Base-by-base conservation (phyloP, 1,140 invertebrate species). In the Pseudachorutes palmiensis region DNA sequence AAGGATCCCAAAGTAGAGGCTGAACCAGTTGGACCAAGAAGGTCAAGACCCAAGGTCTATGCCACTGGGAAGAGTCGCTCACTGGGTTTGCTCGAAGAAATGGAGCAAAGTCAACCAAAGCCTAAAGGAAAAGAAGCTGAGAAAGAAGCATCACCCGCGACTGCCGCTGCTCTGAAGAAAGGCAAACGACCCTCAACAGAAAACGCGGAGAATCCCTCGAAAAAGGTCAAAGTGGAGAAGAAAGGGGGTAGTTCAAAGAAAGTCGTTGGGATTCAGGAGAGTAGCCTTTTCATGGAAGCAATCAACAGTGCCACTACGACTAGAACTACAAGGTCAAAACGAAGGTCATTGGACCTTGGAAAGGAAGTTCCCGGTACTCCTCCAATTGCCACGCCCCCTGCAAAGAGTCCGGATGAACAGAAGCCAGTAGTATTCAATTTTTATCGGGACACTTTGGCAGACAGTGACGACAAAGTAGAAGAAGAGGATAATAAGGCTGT, bases 211-310 rank as follows among this genome's bases (percentile, higher is more conserved):
- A 83, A 72, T 81, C 79, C 65, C 57, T 82, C 79, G 75, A 31
- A 32, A 30, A 61, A 69, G 41, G 58, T 62, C 65, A 57, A 69
- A 61, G 30, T 31, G 49, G 60, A 69, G 49, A 63, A 76, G 75
- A 12, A 80, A 78, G 68, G 76, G 78, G 36, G 80, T 75, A 72
- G 75, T 77, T 64, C 78, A 77, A 72, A 79, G 33, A 63, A 63
- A 32, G 61, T 63, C 36, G 41, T 63, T 48, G 82, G 85, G 79
- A 79, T 89, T 66, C 87, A 92, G 78, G 92, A 96, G 76, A 93
- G 90, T 76, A 90, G 89, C 76, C 86, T 91, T 77, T 95, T 96
- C 76, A 94, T 93, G 85, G 91, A 94, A 79, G 91, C 90, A 1
- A 77, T 96, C n/a, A 24, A 12, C 5, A 78, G 74, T 48, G 82